Evolutionary conservation across 2,113 vertebrate species (phyloP), one percentile per base, ranked within the genome.

Genomic region (Pyxicephalus adspersus): DNA sequence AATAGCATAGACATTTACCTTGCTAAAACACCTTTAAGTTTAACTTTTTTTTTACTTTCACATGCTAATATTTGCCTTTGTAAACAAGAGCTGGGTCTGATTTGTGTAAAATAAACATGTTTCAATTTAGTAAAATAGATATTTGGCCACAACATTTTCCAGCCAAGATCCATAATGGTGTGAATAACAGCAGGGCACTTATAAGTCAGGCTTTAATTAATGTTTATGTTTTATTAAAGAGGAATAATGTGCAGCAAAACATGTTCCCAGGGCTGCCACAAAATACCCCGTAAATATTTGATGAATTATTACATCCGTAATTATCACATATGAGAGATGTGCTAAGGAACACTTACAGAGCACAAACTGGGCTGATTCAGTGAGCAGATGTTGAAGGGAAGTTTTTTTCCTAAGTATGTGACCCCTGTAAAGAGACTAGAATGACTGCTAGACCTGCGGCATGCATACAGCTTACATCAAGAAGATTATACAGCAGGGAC

Each of bases 171-270:
- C 23, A 20, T 57, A 58, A 34, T 31, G 34, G 54, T 60, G 31
- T 34, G 28, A 38, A 58, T 4, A 54, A 34, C 71, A 74, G 54
- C 54, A 38, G 29, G 71, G 23, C 58, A 15, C 57, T 20, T 60
- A 58, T 58, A 16, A 74, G 26, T n/a, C 28, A 60, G 52, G 38
- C n/a, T 34, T 60, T 58, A 74, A 74, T 74, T 74, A 74, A 74
- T 58, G 54, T 60, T 23, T 58, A 74, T 74, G 71, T 74, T 58
- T 74, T 58, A 74, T 74, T 74, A 20, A 74, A 55, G 52, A 34
- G 38, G 54, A 74, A 60, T 38, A 17, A 60, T 18, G 9, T 60
- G 23, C 58, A 60, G 54, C 17, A 58, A 60, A 61, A 60, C 29
- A 74, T 7, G 54, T 22, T 38, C 13, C 71, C 34, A n/a, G 11